Evolutionary conservation across 2,888 invertebrate genomes (phyloP).

Genomic region (Tinea trinotella): DNA sequence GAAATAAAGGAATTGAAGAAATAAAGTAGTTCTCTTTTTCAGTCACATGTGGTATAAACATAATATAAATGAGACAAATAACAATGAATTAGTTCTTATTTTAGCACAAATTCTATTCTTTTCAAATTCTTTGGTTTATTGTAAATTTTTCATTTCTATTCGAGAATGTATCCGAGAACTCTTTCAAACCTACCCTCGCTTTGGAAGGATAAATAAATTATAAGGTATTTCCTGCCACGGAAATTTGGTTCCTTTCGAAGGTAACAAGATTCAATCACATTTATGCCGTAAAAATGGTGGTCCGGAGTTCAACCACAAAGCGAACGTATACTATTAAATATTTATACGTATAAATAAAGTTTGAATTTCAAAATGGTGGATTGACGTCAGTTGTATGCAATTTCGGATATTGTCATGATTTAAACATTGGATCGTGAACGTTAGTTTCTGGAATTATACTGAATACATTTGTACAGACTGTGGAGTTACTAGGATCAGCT

Average conservation of each 20-base stretch:
- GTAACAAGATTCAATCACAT: slow-evolving; percentile 44
- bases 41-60: too few species aligned
- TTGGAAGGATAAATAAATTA: slow-evolving; percentile 32
- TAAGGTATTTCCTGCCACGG: slow-evolving; percentile 32
- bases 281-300: slow-evolving; percentile 36
- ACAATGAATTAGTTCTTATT: too few species aligned
- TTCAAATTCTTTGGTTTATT: too few species aligned
- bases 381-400: neutral
- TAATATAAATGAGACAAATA: too few species aligned
- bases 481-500: too few species aligned
- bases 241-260: slow-evolving; percentile 35
- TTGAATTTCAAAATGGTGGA: neutral
- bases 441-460: too few species aligned
- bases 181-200: slow-evolving; percentile 8
- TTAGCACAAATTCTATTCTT: too few species aligned
- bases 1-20: too few species aligned
- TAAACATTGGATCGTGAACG: neutral
- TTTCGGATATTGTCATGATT: neutral
- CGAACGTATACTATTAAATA: neutral
- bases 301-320: slow-evolving; percentile 19
- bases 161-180: slow-evolving; percentile 2
- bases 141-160: too few species aligned
- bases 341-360: slow-evolving; percentile 1
- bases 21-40: too few species aligned
- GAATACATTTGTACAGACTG: too few species aligned